Evolutionary conservation across 2,888 invertebrate genomes (phyloP).

Genomic region (Melangyna quadrimaculata): DNA sequence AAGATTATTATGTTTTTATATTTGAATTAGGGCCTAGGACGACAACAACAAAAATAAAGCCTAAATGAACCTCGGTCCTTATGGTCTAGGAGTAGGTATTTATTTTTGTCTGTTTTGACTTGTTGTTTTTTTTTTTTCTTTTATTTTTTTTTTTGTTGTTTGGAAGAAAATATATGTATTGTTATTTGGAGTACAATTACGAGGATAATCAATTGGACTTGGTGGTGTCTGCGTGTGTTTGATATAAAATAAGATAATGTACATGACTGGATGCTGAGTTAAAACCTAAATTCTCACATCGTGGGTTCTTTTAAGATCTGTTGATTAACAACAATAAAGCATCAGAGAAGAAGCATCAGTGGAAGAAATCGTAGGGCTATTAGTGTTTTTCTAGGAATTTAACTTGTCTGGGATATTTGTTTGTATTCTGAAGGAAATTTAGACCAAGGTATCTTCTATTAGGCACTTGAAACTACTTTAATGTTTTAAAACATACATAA

Average conservation of each 20-base stretch:
- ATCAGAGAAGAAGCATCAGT: neutral
- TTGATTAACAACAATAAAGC: neutral
- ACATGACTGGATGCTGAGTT: neutral
- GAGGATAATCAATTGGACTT: constrained; percentile 46
- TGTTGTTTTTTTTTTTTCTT: neutral
- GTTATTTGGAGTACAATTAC: constrained; percentile 42
- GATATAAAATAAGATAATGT: neutral
- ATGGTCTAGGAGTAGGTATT: neutral
- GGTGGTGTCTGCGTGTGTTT: neutral
- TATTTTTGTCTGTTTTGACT: neutral
- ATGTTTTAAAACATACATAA: too few relatives aligned
- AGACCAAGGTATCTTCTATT: too few relatives aligned
- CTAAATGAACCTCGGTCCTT: constrained; percentile 11
- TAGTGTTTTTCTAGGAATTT: neutral
- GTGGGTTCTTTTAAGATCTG: neutral
- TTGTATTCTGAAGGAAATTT: too few relatives aligned
- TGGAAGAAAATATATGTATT: constrained; percentile 37
- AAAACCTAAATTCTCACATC: neutral
- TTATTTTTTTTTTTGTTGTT: neutral
- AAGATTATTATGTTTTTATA: constrained; percentile 56
- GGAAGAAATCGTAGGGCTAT: neutral
- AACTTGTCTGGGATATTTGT: neutral
- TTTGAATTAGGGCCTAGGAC: constrained; percentile 28
- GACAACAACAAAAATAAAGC: constrained; percentile 4
- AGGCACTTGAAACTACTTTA: too few relatives aligned